These are phyloP conservation scores for Euura saliciscinereae DNA, from an alignment of 1,140 invertebrate species.

Conservation along the genomic window DNA sequence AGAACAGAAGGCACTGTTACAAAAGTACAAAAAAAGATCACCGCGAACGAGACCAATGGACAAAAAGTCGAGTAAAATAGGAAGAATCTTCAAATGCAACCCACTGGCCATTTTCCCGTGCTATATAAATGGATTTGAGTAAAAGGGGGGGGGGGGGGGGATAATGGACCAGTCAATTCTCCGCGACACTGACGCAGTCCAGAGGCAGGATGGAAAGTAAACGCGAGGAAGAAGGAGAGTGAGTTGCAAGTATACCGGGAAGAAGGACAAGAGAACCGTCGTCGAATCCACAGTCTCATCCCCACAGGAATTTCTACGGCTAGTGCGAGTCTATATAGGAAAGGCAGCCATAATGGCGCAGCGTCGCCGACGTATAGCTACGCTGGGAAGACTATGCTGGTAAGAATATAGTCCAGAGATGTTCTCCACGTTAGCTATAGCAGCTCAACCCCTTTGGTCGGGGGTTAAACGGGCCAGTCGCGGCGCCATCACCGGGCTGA, in stretches of 20 bases:
- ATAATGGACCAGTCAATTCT: neutral
- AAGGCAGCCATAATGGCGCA: neutral
- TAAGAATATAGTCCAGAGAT: neutral
- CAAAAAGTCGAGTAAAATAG: too few relatives aligned
- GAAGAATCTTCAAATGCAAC: too few relatives aligned
- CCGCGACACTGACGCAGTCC: neutral
- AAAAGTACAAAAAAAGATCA: too few relatives aligned
- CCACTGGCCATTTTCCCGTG: too few relatives aligned
- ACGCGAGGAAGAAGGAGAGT: neutral
- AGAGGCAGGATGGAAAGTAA: neutral
- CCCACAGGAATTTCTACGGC: conserved; percentile 2
- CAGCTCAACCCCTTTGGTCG: neutral
- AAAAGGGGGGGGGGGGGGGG: neutral
- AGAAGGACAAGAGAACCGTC: neutral
- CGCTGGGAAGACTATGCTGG: neutral
- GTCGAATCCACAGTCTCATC: neutral
- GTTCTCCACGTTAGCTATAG: neutral
- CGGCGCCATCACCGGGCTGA: conserved; percentile 18
- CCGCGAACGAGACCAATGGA: too few relatives aligned
- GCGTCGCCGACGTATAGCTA: neutral
- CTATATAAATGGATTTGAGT: neutral
- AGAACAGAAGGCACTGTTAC: neutral
- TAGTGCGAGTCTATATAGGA: neutral
- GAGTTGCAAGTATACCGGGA: neutral
- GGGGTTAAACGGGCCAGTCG: neutral